Evolutionary conservation across 1,140 invertebrate species (phyloP), one percentile per base, ranked within the genome.

Genomic region (Dendroctonus ponderosae): DNA sequence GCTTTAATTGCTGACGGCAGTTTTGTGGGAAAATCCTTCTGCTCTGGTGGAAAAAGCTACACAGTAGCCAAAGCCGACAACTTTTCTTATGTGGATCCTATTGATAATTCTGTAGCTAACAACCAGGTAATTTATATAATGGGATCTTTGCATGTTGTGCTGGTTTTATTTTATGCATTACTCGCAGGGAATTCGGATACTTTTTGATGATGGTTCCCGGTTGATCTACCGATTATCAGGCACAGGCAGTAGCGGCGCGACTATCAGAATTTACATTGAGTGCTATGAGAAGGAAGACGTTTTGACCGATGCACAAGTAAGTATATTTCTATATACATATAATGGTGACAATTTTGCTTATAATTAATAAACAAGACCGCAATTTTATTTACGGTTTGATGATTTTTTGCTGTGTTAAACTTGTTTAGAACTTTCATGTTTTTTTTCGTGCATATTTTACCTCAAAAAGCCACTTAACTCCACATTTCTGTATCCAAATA

Each of bases 181-280:
- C 69, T 78, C 82, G 14, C 79, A 97, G 92, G 97, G 97, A 69
- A 83, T 99, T 38, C 85, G 96, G 69, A 88, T 99, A 52, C 83
- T 98, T 46, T 98, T 99, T 78, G 87, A 89, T 70, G 95, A 98
- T 80, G 94, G 93, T 40, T 96, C 95, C 2, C 85, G 97, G 44
- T 87, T 99, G 69, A 90, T 99, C 62, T 90, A 92, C 79, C 86
- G 98, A 52, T 83, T 99, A 49, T 98, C 95, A 78, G 98, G 98
- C 54, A 99, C 98, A 6, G 98, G 98, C 68, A 97, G 94, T 79
- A 91, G 91, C 62, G 97, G 97, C 6, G 97, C 97, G 11, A 99
- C 98, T 11, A 91, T 99, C 70, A 86, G 97, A 59, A 75, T 99
- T 26, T 99, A 99, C 78, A 88, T 97, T 67, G 97, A 97, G 77